These are phyloP conservation scores for Hypocryptadius cinnamomeus DNA, from an alignment of 2,113 vertebrate genomes.

Conservation along the genomic window DNA sequence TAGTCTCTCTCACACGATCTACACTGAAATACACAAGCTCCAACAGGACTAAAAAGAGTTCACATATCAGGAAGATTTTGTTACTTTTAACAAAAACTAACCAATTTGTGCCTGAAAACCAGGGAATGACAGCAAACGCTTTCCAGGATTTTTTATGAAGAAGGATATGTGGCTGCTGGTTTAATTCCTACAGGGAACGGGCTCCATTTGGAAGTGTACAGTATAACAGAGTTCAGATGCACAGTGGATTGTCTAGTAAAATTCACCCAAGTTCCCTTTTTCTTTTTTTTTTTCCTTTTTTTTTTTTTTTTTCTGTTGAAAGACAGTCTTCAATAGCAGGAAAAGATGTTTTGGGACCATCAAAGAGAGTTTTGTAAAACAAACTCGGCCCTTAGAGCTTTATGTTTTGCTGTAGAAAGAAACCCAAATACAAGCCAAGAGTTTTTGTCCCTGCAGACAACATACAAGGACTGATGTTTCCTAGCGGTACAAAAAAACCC, in stretches of 20 bases:
- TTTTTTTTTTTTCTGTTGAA: neutral
- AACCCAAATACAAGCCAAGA: conserved; percentile 38
- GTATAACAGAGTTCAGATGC: conserved; percentile 11
- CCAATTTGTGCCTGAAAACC: neutral
- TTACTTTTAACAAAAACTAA: conserved; percentile 6
- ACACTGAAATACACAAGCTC: neutral
- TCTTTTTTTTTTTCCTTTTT: neutral
- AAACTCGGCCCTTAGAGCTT: conserved; percentile 59
- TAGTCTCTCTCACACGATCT: neutral
- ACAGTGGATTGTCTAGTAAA: neutral
- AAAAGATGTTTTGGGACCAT: conserved; percentile 58
- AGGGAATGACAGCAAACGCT: neutral
- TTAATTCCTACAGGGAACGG: neutral
- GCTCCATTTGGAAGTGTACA: neutral
- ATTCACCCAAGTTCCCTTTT: neutral
- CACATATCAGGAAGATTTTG: neutral
- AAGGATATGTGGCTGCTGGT: neutral
- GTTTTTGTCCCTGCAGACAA: conserved; percentile 32
- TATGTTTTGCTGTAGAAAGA: conserved; percentile 56
- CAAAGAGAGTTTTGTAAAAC: conserved; percentile 69
- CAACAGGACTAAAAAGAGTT: neutral
- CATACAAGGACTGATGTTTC: neutral
- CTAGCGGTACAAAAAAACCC: neutral
- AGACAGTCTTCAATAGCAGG: conserved; percentile 61
- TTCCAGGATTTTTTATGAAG: neutral